Conservation (phyloP, 1,140 invertebrate species). For the Gryon sp. region DNA sequence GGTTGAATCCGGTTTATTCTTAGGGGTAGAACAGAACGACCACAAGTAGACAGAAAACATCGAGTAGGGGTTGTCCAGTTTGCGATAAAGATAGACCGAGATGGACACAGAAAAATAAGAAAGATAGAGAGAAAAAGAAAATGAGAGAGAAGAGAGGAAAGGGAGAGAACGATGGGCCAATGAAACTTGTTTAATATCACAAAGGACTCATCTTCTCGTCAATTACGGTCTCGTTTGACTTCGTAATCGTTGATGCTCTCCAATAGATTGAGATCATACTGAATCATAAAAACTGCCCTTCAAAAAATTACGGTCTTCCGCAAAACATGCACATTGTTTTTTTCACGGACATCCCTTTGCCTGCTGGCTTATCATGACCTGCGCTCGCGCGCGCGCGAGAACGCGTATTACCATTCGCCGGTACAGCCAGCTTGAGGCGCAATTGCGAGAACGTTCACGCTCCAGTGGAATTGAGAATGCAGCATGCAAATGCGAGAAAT, state of each 20-base stretch:
- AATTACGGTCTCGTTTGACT: slow-evolving; percentile 40
- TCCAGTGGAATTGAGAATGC: slow-evolving; percentile 40
- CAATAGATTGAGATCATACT: background rate
- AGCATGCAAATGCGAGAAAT: slow-evolving; percentile 48
- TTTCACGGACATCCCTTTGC: slow-evolving; percentile 27
- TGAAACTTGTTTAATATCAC: background rate
- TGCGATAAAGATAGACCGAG: slow-evolving; percentile 1
- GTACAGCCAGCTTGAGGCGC: slow-evolving; percentile 40
- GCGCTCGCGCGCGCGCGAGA: no score
- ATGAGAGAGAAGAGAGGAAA: no score
- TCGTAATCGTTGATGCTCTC: slow-evolving; percentile 68
- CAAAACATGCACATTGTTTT: background rate
- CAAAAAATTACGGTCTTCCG: slow-evolving; percentile 7
- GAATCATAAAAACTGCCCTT: background rate
- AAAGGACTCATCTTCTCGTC: background rate
- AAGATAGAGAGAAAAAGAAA: slow-evolving; percentile 65
- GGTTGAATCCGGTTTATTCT: slow-evolving; percentile 74
- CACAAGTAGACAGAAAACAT: slow-evolving; percentile 14
- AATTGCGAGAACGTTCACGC: slow-evolving; percentile 54
- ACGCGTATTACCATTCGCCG: slow-evolving; percentile 34
- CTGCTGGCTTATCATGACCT: slow-evolving; percentile 35
- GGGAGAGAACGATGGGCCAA: no score
- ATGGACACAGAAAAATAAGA: slow-evolving; percentile 7
- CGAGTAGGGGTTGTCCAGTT: slow-evolving; percentile 35
- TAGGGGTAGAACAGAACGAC: slow-evolving; percentile 47